Percentiles rank a stretch among this genome's conserved stretches.
These are phyloP conservation scores for Setophaga kirtlandii DNA, from an alignment of 2,113 vertebrate species.

Conservation along the genomic window DNA sequence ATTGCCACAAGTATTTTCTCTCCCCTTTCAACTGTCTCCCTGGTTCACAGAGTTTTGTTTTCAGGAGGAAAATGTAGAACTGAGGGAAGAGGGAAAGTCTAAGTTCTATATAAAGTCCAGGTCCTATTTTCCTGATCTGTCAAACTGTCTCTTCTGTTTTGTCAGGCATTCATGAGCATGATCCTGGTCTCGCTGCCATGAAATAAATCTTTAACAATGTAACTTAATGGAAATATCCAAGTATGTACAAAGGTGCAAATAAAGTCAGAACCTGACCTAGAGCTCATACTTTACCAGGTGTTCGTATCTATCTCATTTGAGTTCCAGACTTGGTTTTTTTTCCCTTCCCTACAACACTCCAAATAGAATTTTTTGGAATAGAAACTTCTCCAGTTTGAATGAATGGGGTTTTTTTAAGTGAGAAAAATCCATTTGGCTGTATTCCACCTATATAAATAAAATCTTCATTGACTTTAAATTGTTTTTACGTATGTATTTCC, in stretches of 20 bases:
- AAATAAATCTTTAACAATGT: neutral
- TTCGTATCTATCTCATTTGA: neutral
- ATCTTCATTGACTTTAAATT: neutral
- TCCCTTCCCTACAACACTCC: accelerated
- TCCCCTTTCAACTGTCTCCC: neutral
- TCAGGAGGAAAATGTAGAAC: neutral
- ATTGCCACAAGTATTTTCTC: neutral
- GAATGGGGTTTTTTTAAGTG: neutral
- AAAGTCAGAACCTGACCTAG: neutral
- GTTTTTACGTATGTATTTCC: neutral
- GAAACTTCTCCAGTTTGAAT: neutral
- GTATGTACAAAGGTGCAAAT: neutral
- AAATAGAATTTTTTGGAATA: neutral
- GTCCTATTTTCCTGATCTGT: neutral
- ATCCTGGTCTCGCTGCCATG: neutral
- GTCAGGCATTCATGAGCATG: neutral
- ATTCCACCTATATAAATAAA: neutral
- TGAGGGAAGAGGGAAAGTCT: neutral
- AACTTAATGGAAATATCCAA: neutral
- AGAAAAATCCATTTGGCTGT: neutral
- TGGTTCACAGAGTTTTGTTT: neutral
- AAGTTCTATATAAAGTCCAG: neutral
- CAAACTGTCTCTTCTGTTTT: neutral
- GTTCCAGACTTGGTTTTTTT: neutral
- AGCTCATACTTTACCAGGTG: neutral